A percentile compares a stretch with the other conserved stretches of the same genome.
These are phyloP conservation scores for Epirrhoe tristata DNA, from an alignment of 2,888 invertebrate genomes.

Conservation along the genomic window DNA sequence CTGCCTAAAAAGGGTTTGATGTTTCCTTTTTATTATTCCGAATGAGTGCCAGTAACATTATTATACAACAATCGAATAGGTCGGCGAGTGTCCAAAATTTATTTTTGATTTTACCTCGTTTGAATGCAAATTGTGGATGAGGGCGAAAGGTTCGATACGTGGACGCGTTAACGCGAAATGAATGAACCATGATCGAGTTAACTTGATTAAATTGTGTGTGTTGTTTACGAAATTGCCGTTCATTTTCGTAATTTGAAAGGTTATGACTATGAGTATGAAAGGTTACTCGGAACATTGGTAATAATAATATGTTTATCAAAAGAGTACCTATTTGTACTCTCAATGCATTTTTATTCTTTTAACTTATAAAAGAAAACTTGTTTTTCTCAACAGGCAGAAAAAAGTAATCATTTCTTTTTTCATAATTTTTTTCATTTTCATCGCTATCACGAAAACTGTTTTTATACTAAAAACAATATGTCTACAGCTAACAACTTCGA, in stretches of 20 bases:
- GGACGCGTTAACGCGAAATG: slow-evolving; percentile 55
- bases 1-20: slow-evolving; percentile 29
- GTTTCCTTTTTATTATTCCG: slow-evolving; percentile 37
- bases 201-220: slow-evolving; percentile 40
- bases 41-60: slow-evolving; percentile 42
- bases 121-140: slow-evolving; percentile 58
- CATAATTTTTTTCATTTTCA: no score
- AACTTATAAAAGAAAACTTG: no score
- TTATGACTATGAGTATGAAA: background rate
- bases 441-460: no score
- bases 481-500: background rate
- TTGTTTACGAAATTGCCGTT: slow-evolving; percentile 29
- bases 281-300: background rate
- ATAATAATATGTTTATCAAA: background rate
- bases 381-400: no score
- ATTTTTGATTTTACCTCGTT: slow-evolving; percentile 63
- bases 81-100: slow-evolving; percentile 44
- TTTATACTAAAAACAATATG: background rate
- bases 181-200: slow-evolving; percentile 50
- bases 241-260: slow-evolving; percentile 9
- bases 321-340: no score
- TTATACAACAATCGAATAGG: slow-evolving; percentile 45
- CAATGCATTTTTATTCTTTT: no score
- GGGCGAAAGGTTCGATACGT: slow-evolving; percentile 56
- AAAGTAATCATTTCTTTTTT: no score